Conservation (phyloP, 2,113 vertebrate genomes). For the Apteryx mantelli region DNA sequence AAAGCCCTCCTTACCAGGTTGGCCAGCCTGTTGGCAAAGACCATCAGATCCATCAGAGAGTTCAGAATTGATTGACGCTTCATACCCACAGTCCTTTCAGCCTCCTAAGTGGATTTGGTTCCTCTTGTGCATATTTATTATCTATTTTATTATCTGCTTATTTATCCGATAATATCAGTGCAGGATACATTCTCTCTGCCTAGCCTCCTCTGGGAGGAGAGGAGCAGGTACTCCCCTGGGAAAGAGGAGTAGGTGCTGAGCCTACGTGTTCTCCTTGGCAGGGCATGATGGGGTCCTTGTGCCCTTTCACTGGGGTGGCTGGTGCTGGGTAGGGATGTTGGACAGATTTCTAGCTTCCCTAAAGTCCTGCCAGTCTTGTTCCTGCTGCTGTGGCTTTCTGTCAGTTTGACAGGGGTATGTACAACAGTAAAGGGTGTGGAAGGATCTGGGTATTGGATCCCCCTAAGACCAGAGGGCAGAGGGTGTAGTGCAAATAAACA, state of each 20-base stretch:
- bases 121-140: constrained; percentile 30
- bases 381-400: not conserved
- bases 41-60: constrained; percentile 24
- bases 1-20: too few species aligned
- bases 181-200: not conserved
- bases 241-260: not conserved
- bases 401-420: not conserved
- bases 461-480: not conserved
- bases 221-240: not conserved
- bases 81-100: not conserved
- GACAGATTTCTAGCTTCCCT: not conserved
- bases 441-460: not conserved
- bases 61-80: constrained; percentile 36
- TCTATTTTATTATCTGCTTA: constrained; percentile 36
- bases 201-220: not conserved
- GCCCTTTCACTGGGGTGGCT: not conserved
- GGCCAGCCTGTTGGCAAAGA: too few species aligned
- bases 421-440: not conserved
- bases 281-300: not conserved
- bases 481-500: not conserved
- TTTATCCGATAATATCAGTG: constrained; percentile 16
- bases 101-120: constrained; percentile 47
- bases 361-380: not conserved
- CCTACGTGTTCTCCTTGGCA: not conserved
- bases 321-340: not conserved